A percentile compares a stretch with the other conserved stretches of the same genome.
phyloP scores from a whole-genome alignment of 2,113 vertebrate genomes.

The Notarius quadriscutis region DNA sequence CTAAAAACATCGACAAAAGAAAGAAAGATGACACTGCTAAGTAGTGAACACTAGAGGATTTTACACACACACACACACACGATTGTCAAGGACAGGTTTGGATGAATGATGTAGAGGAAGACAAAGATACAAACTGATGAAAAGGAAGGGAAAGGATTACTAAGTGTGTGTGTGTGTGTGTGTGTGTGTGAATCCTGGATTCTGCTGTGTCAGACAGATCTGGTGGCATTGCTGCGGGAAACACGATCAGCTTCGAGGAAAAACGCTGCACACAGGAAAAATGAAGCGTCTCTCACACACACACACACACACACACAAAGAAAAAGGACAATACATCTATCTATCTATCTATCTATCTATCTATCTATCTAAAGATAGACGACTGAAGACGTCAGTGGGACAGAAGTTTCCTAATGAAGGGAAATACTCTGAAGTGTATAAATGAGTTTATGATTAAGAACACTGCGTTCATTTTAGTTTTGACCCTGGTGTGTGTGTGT shows the following conservation, averaged over 20 bases:
- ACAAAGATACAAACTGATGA: no score
- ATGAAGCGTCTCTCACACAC: constrained; percentile 10
- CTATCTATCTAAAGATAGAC: not conserved
- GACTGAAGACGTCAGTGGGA: not conserved
- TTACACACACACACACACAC: not conserved
- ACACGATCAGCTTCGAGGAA: constrained; percentile 38
- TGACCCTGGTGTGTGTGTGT: not conserved
- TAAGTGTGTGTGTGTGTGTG: constrained; percentile 6
- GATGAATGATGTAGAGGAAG: no score
- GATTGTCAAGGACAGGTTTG: no score
- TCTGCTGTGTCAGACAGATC: constrained; percentile 47
- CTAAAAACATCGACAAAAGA: not conserved
- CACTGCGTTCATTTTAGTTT: not conserved
- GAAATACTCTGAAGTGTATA: not conserved
- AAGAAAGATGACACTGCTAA: not conserved
- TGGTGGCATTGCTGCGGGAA: constrained; percentile 37
- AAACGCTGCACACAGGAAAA: constrained; percentile 49
- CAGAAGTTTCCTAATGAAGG: not conserved
- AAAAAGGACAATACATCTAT: not conserved
- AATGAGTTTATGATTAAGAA: not conserved
- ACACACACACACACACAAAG: constrained; percentile 11
- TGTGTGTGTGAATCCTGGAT: constrained; percentile 18
- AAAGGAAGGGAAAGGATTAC: no score
- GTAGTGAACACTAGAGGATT: not conserved
- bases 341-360: constrained; percentile 6